A percentile compares a stretch with the other conserved stretches of the same genome.
These are phyloP conservation scores for Eufriesea mexicana DNA, from an alignment of 1,140 invertebrate species.

Conservation along the genomic window DNA sequence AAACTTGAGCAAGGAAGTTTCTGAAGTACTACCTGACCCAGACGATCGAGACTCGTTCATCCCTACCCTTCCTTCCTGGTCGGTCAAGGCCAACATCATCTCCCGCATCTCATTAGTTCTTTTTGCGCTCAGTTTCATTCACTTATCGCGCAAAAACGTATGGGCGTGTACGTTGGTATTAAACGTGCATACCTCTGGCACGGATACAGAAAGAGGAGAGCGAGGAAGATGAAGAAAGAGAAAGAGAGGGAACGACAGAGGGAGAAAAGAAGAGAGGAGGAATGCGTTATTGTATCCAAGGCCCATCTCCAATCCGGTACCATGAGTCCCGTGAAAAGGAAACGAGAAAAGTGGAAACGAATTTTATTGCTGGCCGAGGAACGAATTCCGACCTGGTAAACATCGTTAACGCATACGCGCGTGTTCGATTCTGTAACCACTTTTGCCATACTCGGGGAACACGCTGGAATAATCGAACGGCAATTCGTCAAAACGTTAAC, in stretches of 20 bases:
- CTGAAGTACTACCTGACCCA: conserved; percentile 64
- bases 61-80: conserved; percentile 70
- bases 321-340: neutral
- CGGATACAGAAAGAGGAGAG: neutral
- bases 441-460: too few relatives aligned
- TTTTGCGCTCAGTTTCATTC: conserved; percentile 69
- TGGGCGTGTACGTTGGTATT: conserved; percentile 42
- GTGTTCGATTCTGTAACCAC: too few relatives aligned
- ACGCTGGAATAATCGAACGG: too few relatives aligned
- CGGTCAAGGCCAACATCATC: conserved; percentile 76
- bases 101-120: conserved; percentile 69
- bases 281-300: conserved; percentile 14
- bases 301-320: neutral
- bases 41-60: conserved; percentile 69
- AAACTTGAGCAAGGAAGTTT: conserved; percentile 67
- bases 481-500: neutral
- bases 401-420: neutral
- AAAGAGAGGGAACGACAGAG: too few relatives aligned
- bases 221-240: neutral
- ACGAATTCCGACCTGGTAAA: neutral
- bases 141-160: conserved; percentile 64
- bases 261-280: neutral
- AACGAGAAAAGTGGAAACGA: neutral
- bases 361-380: neutral
- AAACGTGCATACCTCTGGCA: conserved; percentile 46